Conservation (phyloP, 2,113 vertebrate species). For the Deroptyus accipitrinus region DNA sequence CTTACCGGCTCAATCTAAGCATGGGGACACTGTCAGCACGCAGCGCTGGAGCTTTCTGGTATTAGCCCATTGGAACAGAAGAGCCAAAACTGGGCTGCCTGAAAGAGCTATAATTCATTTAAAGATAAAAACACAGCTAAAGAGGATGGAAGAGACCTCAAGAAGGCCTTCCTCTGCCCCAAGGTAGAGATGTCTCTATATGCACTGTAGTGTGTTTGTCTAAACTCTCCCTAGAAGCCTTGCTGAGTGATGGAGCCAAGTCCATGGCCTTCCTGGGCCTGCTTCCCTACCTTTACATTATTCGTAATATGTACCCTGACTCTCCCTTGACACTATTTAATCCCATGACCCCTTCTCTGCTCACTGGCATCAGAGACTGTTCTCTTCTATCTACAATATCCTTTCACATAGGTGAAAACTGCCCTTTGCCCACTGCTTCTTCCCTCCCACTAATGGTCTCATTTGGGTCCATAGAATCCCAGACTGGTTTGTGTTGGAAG, state of each 20-base stretch:
- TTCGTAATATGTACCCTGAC: neutral
- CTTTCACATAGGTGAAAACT: neutral
- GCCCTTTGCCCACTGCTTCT: neutral
- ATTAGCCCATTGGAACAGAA: accelerated
- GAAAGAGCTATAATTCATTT: neutral
- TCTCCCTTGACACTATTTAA: neutral
- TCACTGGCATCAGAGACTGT: neutral
- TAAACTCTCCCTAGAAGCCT: neutral
- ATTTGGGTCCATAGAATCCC: neutral
- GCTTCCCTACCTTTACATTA: neutral
- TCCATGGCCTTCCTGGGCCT: neutral
- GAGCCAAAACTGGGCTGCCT: neutral
- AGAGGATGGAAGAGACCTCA: neutral
- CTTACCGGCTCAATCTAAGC: neutral
- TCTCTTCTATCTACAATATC: neutral
- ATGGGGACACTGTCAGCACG: accelerated
- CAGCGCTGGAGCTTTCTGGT: neutral
- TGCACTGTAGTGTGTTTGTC: accelerated
- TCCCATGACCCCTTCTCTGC: neutral
- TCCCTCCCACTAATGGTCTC: neutral
- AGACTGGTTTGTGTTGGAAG: neutral
- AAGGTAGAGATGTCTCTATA: accelerated
- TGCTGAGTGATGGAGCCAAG: neutral
- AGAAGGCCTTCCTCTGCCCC: neutral
- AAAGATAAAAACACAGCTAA: neutral